These are phyloP conservation scores for Esox masquinongy DNA, from an alignment of 2,797 vertebrate species.

Conservation along the genomic window DNA sequence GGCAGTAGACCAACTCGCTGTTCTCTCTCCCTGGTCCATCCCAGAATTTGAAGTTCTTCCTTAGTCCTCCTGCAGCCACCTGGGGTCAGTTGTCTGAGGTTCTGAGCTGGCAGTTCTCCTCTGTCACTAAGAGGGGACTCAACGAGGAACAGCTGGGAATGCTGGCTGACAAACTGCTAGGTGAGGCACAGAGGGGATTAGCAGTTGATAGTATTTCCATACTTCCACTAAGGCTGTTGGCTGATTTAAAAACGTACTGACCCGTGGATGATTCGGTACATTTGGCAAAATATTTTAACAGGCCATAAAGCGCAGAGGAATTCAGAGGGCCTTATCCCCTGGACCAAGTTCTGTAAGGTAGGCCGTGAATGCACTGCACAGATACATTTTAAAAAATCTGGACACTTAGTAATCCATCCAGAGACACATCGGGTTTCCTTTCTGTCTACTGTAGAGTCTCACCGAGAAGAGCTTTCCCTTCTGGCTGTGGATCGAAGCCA, in stretches of 20 bases:
- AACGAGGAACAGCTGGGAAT: constrained; percentile 91
- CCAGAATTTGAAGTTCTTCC: constrained; percentile 93
- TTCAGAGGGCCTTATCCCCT: constrained; percentile 87
- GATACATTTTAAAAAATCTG: not conserved
- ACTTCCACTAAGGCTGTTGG: not conserved
- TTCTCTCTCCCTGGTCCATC: constrained; percentile 55
- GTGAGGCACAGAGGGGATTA: constrained; percentile 60
- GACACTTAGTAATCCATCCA: not conserved
- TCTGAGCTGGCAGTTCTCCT: constrained; percentile 97
- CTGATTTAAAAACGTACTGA: not conserved
- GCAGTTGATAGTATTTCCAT: not conserved
- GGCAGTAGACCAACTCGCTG: too few relatives aligned
- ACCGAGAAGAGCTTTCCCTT: constrained; percentile 92
- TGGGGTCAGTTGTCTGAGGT: constrained; percentile 91
- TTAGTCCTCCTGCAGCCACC: constrained; percentile 83
- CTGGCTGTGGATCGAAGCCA: constrained; percentile 98
- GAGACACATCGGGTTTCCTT: not conserved
- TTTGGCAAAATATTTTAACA: constrained; percentile 27
- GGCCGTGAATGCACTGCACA: constrained; percentile 15
- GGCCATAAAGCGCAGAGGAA: constrained; percentile 64
- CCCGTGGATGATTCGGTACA: not conserved
- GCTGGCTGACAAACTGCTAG: constrained; percentile 93
- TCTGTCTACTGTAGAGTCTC: constrained; percentile 76
- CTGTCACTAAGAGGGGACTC: constrained; percentile 92
- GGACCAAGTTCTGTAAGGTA: constrained; percentile 97